These are phyloP conservation scores for Phymorhynchus buccinoides DNA, from an alignment of 1,140 invertebrate species.

Conservation along the genomic window DNA sequence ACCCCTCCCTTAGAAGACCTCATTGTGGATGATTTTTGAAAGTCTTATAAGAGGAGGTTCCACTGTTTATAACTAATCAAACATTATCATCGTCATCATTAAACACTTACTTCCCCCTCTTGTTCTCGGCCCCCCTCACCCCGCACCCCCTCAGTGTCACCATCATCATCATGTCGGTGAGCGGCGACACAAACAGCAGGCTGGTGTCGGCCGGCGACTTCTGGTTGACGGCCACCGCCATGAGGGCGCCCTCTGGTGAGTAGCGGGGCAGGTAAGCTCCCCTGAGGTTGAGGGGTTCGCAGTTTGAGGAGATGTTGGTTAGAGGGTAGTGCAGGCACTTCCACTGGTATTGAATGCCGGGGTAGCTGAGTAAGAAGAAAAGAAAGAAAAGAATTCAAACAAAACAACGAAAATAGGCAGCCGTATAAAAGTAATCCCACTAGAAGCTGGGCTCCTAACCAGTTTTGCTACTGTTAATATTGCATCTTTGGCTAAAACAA, in stretches of 20 bases:
- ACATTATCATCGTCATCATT: no score
- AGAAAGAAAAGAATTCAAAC: no score
- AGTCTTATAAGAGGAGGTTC: no score
- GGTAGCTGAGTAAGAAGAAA: constrained; percentile 29
- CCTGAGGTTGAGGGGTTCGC: constrained; percentile 54
- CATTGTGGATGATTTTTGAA: no score
- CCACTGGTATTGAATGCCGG: constrained; percentile 56
- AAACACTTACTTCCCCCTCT: constrained; percentile 62
- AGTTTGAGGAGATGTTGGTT: constrained; percentile 55
- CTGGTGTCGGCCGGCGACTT: constrained; percentile 58
- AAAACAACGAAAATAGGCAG: no score
- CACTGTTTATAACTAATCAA: no score
- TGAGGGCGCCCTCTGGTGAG: constrained; percentile 65
- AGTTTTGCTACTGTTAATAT: no score
- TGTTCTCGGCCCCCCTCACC: constrained; percentile 49
- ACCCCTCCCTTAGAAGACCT: no score
- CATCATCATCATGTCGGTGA: constrained; percentile 64
- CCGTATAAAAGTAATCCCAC: no score
- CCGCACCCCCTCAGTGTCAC: constrained; percentile 67
- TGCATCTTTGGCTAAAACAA: no score
- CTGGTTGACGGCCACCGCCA: constrained; percentile 71
- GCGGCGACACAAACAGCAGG: constrained; percentile 67
- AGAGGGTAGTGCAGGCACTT: constrained; percentile 59
- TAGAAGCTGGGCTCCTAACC: no score
- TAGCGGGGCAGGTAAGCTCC: constrained; percentile 63